Base-by-base conservation (phyloP, 2,797 vertebrate genomes). In the Tympanoctomys barrerae region DNA sequence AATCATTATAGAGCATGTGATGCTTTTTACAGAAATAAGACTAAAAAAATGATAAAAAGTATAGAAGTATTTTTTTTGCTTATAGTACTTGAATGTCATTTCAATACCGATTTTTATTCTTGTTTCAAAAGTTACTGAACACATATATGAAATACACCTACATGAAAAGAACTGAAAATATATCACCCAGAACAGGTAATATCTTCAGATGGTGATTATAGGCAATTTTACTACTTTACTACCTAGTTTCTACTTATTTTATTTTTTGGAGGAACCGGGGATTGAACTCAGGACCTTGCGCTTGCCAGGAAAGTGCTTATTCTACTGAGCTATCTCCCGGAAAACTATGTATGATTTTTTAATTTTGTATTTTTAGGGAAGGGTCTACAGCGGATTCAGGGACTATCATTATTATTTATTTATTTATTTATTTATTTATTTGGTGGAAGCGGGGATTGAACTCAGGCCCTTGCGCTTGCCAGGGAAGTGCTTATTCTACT, bases 61-160 rank as follows among this genome's bases (percentile, higher is more conserved):
- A 79, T 21, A 36, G 77, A 14, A 18, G 54, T 57, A 57, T 10
- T 28, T 90, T 54, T 77, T 68, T 39, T 71, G 19, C 36, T 49
- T 83, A 46, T 62, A 87, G 8, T 54, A 89, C 11, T 82, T 96
- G 12, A 96, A 83, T 79, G 31, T 57, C 77, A 84, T 71, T 90
- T 94, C 54, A 89, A 85, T 87, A 87, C 11, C 39, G 83, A 90
- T 89, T 61, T 9, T 82, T 28, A 49, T 9, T 36, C 0, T 77
- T 83, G 14, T 49, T 96, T 85, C 24, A 88, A 64, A 84, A 93
- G 28, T 87, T 75, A 96, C 91, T 52, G 89, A 95, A 28, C 52
- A 85, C 31, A 39, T 42, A 42, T 36, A 82, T 18, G 16, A 96
- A 85, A 61, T 89, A 52, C 10, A 95, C 2, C 59, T 13, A 19